Evolutionary conservation across 2,113 vertebrate species (phyloP).

Genomic region (Melanerpes formicivorus): DNA sequence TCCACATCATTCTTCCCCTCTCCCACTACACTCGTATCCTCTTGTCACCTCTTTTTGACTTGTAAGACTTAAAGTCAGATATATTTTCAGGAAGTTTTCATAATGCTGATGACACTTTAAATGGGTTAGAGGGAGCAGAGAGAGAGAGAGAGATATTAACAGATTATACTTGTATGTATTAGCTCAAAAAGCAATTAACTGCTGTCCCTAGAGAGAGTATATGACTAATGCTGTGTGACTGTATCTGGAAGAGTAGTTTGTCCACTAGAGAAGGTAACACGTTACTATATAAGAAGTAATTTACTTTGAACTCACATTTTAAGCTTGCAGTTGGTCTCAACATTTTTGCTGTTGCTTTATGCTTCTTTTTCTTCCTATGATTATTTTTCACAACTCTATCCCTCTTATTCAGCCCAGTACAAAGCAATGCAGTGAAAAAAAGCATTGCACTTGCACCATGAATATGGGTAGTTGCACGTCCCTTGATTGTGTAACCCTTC

Average conservation of each 20-base stretch:
- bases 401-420: not conserved
- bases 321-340: not conserved
- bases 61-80: not conserved
- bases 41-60: not conserved
- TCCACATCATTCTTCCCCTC: not conserved
- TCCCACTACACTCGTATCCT: not conserved
- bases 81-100: slow-evolving; percentile 26
- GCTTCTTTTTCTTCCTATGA: not conserved
- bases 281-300: not conserved
- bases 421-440: not conserved
- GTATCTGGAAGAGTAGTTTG: slow-evolving; percentile 32
- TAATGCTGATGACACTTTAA: slow-evolving; percentile 14
- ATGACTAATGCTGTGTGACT: slow-evolving; percentile 39
- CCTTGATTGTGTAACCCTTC: not conserved
- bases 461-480: not conserved
- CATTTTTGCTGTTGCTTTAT: not conserved
- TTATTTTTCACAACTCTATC: not conserved
- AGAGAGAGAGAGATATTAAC: not conserved
- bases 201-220: not conserved
- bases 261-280: not conserved
- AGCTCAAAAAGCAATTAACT: slow-evolving; percentile 30
- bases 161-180: not conserved
- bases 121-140: not conserved
- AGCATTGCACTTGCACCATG: not conserved
- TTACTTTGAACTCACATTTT: slow-evolving; percentile 21